Evolutionary conservation across 2,888 invertebrate genomes (phyloP), one percentile per base, ranked within the genome.

Genomic region (Caenorhabditis plicata): DNA sequence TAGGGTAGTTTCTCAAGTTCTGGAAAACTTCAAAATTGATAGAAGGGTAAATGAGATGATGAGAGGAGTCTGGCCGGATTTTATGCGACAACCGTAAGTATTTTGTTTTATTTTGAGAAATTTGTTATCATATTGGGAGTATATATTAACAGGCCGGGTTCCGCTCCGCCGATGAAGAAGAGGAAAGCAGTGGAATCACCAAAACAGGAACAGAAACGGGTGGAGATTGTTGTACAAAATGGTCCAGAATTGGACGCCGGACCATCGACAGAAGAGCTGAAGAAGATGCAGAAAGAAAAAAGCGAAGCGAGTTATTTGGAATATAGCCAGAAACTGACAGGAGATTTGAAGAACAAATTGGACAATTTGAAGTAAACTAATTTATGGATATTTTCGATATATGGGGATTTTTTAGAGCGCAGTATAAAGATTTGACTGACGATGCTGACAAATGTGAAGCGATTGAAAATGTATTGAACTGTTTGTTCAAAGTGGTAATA

Each of bases 11-110:
- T 25, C 40, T 7, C 39, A 50, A 27, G 47, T 69, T 27, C 27
- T 73, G 47, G 71, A 68, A 29, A 57, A 66, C 43, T 38, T 42
- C 8, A 56, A 68, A 36, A 44, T 74, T 11, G 74, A 74, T 32
- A 33, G 54, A 29, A 27, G 49, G 8, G 43, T 73, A 0, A 27
- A 54, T 19, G 74, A 73, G 0, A n/a, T 38, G 29, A 39, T 73
- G 26, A 43, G 68, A 26, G 20, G 35, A 2, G 32, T 62, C 0
- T 73, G 63, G 39, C 64, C 63, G 17, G 71, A 72, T 26, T 61
- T 71, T 33, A 48, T 73, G 13, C 46, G 63, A 20, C 29, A 8
- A 20, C 3, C 23, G 42, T 46, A 41, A n/a, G n/a, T n/a, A n/a
- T n/a, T n/a, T n/a, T n/a, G 41, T 26, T 13, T 5, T 17, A 15